phyloP scores from a whole-genome alignment of 2,888 invertebrate genomes.

The Drosophila anomalipes region DNA sequence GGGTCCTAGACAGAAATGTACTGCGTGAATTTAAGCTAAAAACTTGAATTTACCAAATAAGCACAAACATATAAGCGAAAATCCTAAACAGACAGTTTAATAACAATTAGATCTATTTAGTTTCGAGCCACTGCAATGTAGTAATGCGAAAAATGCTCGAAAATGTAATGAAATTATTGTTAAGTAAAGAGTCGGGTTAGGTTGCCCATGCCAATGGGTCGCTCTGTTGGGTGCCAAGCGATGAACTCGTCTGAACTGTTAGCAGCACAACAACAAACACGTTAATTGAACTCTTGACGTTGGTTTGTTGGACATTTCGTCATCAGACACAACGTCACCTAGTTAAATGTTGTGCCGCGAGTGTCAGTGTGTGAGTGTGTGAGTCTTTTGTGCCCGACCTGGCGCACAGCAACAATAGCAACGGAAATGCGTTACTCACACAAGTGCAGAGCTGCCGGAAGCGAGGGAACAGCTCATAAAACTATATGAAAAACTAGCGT shows the following conservation, averaged over 20 bases:
- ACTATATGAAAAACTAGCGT: conserved; percentile 25
- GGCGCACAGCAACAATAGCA: conserved; percentile 56
- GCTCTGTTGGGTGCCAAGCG: conserved; percentile 26
- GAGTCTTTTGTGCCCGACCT: conserved; percentile 22
- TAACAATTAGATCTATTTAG: neutral
- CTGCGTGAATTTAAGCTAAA: neutral
- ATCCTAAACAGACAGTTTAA: neutral
- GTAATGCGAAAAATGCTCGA: conserved; percentile 15
- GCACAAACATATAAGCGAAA: neutral
- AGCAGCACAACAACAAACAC: conserved; percentile 33
- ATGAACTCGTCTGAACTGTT: conserved; percentile 65
- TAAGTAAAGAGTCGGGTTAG: conserved; percentile 12
- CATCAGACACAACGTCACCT: conserved; percentile 58
- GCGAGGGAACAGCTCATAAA: conserved; percentile 48
- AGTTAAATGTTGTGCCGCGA: conserved; percentile 38
- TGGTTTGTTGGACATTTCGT: conserved; percentile 46
- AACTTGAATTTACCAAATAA: neutral
- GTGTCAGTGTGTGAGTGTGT: conserved; percentile 13
- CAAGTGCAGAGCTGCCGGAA: conserved; percentile 47
- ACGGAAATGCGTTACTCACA: conserved; percentile 67
- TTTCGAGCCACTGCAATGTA: neutral
- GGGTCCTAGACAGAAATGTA: neutral
- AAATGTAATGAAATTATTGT: conserved; percentile 31
- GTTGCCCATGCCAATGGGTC: conserved; percentile 51
- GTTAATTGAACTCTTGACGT: conserved; percentile 72